A percentile compares a stretch with the other conserved stretches of the same genome.
These are phyloP conservation scores for Mesitornis unicolor DNA, from an alignment of 2,113 vertebrate genomes.

Conservation along the genomic window DNA sequence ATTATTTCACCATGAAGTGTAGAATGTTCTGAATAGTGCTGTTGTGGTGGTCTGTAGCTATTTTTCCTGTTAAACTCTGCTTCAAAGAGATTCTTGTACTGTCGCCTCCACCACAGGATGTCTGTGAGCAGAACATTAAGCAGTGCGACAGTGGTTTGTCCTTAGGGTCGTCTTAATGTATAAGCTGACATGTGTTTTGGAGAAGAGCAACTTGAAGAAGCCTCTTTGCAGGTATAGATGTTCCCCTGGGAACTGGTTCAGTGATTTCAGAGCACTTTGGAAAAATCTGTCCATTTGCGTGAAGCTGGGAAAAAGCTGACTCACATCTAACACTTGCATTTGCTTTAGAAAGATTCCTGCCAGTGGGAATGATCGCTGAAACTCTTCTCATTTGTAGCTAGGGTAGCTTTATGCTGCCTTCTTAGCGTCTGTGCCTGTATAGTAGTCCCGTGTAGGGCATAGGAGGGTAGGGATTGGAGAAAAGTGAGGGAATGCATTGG, in stretches of 20 bases:
- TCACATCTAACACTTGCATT: accelerated
- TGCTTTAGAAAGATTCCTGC: not conserved
- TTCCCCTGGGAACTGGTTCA: not conserved
- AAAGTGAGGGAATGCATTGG: not conserved
- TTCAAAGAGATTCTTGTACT: not conserved
- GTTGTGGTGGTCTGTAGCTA: not conserved
- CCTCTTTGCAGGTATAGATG: not conserved
- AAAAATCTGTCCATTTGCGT: not conserved
- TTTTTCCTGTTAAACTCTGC: not conserved
- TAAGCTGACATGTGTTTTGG: not conserved
- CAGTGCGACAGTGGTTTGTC: not conserved
- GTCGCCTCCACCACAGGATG: not conserved
- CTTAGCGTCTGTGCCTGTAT: not conserved
- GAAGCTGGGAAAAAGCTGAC: not conserved
- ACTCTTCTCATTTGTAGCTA: not conserved
- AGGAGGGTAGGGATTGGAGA: not conserved
- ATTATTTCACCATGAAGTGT: not conserved
- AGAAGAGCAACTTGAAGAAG: not conserved
- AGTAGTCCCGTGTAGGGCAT: accelerated
- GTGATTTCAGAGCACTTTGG: not conserved
- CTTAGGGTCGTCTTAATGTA: not conserved
- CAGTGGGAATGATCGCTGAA: not conserved
- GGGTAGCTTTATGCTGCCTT: not conserved
- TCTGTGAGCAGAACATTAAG: not conserved
- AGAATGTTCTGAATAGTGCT: not conserved